phyloP scores from a whole-genome alignment of 2,797 vertebrate species.

The Chelmon rostratus region DNA sequence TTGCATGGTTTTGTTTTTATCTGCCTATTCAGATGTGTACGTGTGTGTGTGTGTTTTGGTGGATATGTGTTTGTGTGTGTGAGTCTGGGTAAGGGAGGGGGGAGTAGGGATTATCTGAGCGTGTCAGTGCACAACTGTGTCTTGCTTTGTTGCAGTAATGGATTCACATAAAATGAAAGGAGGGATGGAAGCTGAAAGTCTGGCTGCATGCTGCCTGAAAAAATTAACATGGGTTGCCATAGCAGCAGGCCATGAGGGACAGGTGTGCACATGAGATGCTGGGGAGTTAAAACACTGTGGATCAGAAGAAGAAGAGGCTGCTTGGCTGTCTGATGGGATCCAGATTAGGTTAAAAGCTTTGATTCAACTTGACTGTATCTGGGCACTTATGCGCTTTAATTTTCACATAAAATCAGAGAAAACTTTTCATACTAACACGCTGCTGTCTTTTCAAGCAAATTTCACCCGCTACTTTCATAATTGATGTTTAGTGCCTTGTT shows the following conservation, averaged over 20 bases:
- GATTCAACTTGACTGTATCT: constrained; percentile 19
- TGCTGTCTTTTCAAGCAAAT: not conserved
- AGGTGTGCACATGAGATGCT: constrained; percentile 77
- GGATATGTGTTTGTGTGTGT: constrained; percentile 3
- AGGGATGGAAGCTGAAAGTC: constrained; percentile 73
- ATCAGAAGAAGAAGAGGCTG: constrained; percentile 44
- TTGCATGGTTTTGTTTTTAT: constrained; percentile 28
- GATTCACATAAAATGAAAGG: constrained; percentile 77
- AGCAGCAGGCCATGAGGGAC: constrained; percentile 77
- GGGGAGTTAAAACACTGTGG: constrained; percentile 56
- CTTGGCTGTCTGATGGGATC: constrained; percentile 26
- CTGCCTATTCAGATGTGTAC: constrained; percentile 11
- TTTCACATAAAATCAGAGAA: constrained; percentile 7
- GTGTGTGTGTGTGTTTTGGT: constrained; percentile 22
- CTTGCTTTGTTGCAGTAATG: constrained; percentile 79
- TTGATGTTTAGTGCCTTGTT: not conserved
- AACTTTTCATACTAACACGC: not conserved
- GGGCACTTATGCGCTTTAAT: constrained; percentile 35
- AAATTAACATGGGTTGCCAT: constrained; percentile 78
- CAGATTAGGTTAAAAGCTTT: constrained; percentile 35
- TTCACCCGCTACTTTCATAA: not conserved
- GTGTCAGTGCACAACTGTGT: constrained; percentile 74
- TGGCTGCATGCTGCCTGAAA: constrained; percentile 61
- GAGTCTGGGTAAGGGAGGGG: not conserved
- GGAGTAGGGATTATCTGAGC: constrained; percentile 68